phyloP scores from a whole-genome alignment of 2,797 vertebrate genomes.

The Poeciliopsis presidionis region DNA sequence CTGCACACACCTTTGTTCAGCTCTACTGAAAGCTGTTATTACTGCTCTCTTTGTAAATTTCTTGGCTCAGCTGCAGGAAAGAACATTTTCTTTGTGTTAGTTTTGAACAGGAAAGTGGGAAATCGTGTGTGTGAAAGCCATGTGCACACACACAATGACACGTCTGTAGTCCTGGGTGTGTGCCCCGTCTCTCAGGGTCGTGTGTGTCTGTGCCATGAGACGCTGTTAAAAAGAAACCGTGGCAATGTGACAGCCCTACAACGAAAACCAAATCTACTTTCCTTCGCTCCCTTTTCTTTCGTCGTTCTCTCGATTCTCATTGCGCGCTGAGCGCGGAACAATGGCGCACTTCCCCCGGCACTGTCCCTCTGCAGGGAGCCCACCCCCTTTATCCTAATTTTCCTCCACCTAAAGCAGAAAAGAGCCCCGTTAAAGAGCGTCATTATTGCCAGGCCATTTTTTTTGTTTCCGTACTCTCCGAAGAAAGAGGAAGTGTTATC shows the following conservation, averaged over 20 bases:
- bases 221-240: slow-evolving; percentile 52
- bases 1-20: neutral
- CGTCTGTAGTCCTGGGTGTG: slow-evolving; percentile 40
- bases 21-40: slow-evolving; percentile 2
- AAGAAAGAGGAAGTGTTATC: slow-evolving; percentile 87
- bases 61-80: slow-evolving; percentile 17
- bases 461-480: slow-evolving; percentile 76
- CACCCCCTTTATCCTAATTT: slow-evolving; percentile 79
- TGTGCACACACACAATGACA: slow-evolving; percentile 23
- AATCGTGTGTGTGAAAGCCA: slow-evolving; percentile 14
- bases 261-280: slow-evolving; percentile 58
- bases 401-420: slow-evolving; percentile 82
- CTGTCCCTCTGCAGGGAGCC: slow-evolving; percentile 77
- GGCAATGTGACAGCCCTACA: slow-evolving; percentile 50
- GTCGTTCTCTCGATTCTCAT: slow-evolving; percentile 55
- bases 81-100: slow-evolving; percentile 29
- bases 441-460: slow-evolving; percentile 80
- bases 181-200: slow-evolving; percentile 43
- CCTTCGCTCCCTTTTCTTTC: slow-evolving; percentile 52
- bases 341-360: slow-evolving; percentile 74
- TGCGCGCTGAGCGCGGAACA: slow-evolving; percentile 69
- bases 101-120: slow-evolving; percentile 29
- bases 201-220: slow-evolving; percentile 42
- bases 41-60: slow-evolving; percentile 14
- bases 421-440: slow-evolving; percentile 80